Conservation (phyloP, 2,797 vertebrate genomes). For the Onychomys leucogaster region DNA sequence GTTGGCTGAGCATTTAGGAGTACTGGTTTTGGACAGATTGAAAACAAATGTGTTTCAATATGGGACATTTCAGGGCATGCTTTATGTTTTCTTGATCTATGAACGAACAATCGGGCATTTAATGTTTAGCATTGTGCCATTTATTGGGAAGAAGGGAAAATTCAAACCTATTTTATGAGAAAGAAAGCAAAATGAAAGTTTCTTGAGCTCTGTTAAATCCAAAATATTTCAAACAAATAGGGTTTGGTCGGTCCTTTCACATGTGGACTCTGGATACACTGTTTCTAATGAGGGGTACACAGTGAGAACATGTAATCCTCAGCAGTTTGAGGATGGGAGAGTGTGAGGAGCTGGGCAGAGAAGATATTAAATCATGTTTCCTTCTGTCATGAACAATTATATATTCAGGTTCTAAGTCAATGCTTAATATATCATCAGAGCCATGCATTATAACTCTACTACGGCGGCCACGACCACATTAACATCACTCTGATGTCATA, state of each 20-base stretch:
- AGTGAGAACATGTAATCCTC: conserved; percentile 63
- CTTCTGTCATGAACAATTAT: conserved; percentile 81
- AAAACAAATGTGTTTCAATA: conserved; percentile 75
- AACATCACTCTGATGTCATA: conserved; percentile 82
- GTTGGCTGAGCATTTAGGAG: conserved; percentile 72
- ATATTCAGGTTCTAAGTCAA: conserved; percentile 71
- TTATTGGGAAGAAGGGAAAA: conserved; percentile 47
- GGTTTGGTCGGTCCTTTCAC: conserved; percentile 53
- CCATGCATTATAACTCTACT: conserved; percentile 62
- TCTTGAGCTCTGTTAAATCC: not conserved
- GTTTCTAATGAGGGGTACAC: conserved; percentile 76
- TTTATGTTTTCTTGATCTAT: conserved; percentile 78
- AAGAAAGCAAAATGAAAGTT: conserved; percentile 52
- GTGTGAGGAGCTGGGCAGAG: conserved; percentile 44
- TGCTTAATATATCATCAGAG: conserved; percentile 77
- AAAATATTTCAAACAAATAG: conserved; percentile 66
- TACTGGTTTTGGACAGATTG: conserved; percentile 72
- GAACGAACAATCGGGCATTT: conserved; percentile 72
- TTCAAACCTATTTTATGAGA: conserved; percentile 53
- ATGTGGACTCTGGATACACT: conserved; percentile 45
- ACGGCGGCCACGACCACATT: conserved; percentile 63
- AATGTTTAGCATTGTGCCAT: conserved; percentile 74
- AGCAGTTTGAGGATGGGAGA: not conserved
- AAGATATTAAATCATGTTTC: conserved; percentile 81
- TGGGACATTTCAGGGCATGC: conserved; percentile 64